Evolutionary conservation across 2,888 invertebrate genomes (phyloP).

Genomic region (Suillia variegata): DNA sequence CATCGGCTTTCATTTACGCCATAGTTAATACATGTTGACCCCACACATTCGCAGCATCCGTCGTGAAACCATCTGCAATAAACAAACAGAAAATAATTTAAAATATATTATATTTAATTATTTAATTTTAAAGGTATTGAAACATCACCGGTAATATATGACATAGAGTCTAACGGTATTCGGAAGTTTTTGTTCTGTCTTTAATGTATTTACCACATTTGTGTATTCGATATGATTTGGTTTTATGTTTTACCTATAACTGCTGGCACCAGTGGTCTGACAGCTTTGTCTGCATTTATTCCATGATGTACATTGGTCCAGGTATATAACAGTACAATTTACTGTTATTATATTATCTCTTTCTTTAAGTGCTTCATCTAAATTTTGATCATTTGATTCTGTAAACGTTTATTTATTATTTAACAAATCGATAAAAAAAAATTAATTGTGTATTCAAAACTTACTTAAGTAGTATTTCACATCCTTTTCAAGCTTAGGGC

Average conservation of each 20-base stretch:
- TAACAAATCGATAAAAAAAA: too few species aligned
- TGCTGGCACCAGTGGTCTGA: constrained; percentile 60
- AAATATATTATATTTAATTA: background rate
- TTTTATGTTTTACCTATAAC: constrained; percentile 55
- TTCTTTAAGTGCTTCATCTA: constrained; percentile 60
- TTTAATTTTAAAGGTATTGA: background rate
- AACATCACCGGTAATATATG: background rate
- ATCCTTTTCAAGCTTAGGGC: constrained; percentile 72
- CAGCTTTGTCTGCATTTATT: constrained; percentile 86
- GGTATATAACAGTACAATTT: constrained; percentile 91
- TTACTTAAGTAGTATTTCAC: constrained; percentile 75
- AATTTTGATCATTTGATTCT: constrained; percentile 73
- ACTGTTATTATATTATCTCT: constrained; percentile 67
- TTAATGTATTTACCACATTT: background rate
- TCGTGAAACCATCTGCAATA: constrained; percentile 81
- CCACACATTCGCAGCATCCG: constrained; percentile 93
- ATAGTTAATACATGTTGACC: constrained; percentile 85
- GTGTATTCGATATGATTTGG: too few species aligned
- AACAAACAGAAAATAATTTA: background rate
- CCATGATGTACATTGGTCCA: constrained; percentile 87
- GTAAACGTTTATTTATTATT: constrained; percentile 22
- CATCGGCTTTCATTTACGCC: constrained; percentile 86
- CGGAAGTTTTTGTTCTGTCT: background rate
- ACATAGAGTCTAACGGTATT: too few species aligned
- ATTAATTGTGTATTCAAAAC: constrained; percentile 39